Base-by-base conservation (phyloP, 1,140 invertebrate genomes). In the Lordiphosa stackelbergi region DNA sequence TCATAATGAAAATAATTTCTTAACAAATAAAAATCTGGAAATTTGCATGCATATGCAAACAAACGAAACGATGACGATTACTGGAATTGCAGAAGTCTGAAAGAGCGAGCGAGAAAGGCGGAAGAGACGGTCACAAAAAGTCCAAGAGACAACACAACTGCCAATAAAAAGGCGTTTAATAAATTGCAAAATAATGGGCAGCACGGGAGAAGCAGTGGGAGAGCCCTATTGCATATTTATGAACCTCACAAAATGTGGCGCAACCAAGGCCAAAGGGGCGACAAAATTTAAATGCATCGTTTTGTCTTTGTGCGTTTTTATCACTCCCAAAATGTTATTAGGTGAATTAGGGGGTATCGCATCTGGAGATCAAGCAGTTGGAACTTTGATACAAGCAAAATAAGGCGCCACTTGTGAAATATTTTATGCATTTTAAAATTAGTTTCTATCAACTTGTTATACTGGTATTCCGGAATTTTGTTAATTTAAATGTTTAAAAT, bases 1-100 rank as follows among this genome's bases (percentile, higher is more conserved):
- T 70, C 61, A 79, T 62, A 79, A 70, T 69, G 49, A 57, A 79
- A 63, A 59, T 66, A 63, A 60, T 79, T 79, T 74, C 60, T 57
- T 59, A 73, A 78, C 69, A 73, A 61, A 78, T 69, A 36, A 60
- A 48, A 48, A 73, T 78, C 79, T 78, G 54, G 65, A 65, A 63
- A 66, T 66, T 51, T 45, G 52, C 63, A 55, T 56, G 37, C 40
- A n/a, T 61, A 55, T 55, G 38, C 51, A 46, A 58, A 61, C 40
- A 47, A 37, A 8, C 5, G 10, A 52, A 52, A 38, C 34, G 36
- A 52, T 36, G 31, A 49, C 47, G 35, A 46, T 19, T 49, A 58
- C 41, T 12, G 31, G 8, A 51, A 31, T 9, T 34, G 47, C 36
- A 41, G 36, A 59, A 55, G 48, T 16, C 13, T 40, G 51, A 13